Conservation (phyloP, 2,888 invertebrate genomes). For the Pandemis cinnamomeana region DNA sequence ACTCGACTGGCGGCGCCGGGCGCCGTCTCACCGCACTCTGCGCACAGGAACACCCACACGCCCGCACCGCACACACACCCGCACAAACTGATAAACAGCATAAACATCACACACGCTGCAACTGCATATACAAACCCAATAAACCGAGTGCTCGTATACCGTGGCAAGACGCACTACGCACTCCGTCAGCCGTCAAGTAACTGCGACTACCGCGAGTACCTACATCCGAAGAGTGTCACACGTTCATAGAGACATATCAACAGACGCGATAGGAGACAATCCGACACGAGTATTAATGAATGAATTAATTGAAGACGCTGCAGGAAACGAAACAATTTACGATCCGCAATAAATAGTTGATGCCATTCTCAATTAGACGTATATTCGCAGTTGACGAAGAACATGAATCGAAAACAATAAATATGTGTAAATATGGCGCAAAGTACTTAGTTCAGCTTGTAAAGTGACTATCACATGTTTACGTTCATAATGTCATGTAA, state of each 20-base stretch:
- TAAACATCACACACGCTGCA: conserved; percentile 75
- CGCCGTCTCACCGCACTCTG: conserved; percentile 61
- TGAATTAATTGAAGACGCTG: conserved; percentile 49
- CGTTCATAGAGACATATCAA: conserved; percentile 56
- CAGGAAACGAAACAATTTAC: conserved; percentile 50
- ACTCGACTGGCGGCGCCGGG: conserved; percentile 74
- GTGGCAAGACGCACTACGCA: conserved; percentile 52
- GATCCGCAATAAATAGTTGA: conserved; percentile 44
- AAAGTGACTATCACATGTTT: conserved; percentile 3
- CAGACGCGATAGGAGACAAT: conserved; percentile 60
- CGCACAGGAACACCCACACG: conserved; percentile 54
- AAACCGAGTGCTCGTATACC: conserved; percentile 51
- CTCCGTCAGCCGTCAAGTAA: conserved; percentile 43
- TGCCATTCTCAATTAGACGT: conserved; percentile 29
- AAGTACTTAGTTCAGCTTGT: background rate
- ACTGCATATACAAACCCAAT: conserved; percentile 69
- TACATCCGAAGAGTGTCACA: conserved; percentile 23
- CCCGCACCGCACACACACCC: conserved; percentile 55
- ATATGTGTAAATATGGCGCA: background rate
- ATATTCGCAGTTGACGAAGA: conserved; percentile 32
- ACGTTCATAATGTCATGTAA: background rate
- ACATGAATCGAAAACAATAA: background rate
- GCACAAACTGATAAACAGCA: conserved; percentile 77
- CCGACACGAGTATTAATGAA: conserved; percentile 57
- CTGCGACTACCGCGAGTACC: conserved; percentile 29